A percentile compares a stretch with the other conserved stretches of the same genome.
Conservation (phyloP, 92 coral and sea anemone species). For the Paragorgia papillata region DNA sequence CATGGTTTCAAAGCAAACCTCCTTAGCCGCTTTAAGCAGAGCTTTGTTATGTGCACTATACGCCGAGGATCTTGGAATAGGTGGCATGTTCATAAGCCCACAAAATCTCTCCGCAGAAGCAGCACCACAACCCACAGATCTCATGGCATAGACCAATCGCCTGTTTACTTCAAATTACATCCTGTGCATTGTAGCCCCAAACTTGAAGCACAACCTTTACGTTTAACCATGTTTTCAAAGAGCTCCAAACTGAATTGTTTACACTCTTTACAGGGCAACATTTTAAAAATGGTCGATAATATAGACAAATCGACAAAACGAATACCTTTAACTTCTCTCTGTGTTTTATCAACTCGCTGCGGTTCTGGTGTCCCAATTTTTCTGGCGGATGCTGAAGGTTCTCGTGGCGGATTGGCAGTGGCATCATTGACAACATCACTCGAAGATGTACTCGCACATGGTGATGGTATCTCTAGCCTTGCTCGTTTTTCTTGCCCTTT, state of each 20-base stretch:
- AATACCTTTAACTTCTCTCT: background rate
- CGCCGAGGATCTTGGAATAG: slow-evolving; percentile 18
- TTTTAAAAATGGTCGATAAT: slow-evolving; percentile 12
- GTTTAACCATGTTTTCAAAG: slow-evolving; percentile 24
- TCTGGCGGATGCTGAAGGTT: too few relatives aligned
- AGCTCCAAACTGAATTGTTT: background rate
- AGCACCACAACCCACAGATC: slow-evolving; percentile 48
- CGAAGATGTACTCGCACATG: too few relatives aligned
- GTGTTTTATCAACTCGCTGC: too few relatives aligned
- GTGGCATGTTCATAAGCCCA: too few relatives aligned
- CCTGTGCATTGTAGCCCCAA: slow-evolving; percentile 31
- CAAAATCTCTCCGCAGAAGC: too few relatives aligned
- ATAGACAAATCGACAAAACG: slow-evolving; percentile 42
- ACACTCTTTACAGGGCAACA: slow-evolving; percentile 28
- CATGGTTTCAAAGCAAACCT: slow-evolving; percentile 37
- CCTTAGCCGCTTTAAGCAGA: slow-evolving; percentile 37
- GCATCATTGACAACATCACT: too few relatives aligned
- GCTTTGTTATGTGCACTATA: slow-evolving; percentile 41
- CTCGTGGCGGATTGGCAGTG: too few relatives aligned
- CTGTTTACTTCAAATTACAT: slow-evolving; percentile 50
- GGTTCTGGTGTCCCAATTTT: too few relatives aligned
- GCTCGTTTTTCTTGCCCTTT: background rate
- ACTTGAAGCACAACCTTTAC: slow-evolving; percentile 45
- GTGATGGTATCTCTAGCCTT: too few relatives aligned
- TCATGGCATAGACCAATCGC: slow-evolving; percentile 45